Evolutionary conservation across 2,888 invertebrate species (phyloP).

Genomic region (Melanophora roralis): DNA sequence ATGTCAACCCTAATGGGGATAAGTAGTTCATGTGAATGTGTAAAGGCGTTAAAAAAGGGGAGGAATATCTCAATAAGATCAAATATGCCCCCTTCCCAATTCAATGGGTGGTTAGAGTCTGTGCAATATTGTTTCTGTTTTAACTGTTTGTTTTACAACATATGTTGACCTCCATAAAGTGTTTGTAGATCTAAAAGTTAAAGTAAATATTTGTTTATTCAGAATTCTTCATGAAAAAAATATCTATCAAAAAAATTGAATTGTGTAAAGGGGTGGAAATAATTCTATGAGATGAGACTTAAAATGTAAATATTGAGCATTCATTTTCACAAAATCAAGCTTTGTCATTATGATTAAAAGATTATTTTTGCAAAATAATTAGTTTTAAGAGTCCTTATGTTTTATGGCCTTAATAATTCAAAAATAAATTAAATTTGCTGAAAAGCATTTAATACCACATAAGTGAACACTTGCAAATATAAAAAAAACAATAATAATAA

Average conservation of each 20-base stretch:
- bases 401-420: no score
- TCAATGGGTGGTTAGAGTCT: no score
- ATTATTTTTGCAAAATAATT: background rate
- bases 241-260: background rate
- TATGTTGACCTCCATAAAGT: constrained; percentile 45
- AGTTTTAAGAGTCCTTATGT: no score
- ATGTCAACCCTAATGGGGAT: constrained; percentile 18
- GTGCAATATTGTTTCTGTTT: background rate
- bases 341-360: constrained; percentile 23
- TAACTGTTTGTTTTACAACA: constrained; percentile 41
- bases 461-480: no score
- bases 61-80: background rate
- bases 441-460: no score
- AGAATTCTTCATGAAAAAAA: no score
- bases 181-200: background rate
- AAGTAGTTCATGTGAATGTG: no score
- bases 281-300: background rate
- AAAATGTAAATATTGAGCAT: background rate
- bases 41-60: no score
- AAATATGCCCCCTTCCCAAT: constrained; percentile 6
- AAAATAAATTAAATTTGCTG: no score
- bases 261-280: background rate
- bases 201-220: background rate
- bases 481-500: no score
- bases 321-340: background rate